Evolutionary conservation across 2,797 vertebrate species (phyloP).

Genomic region (Harpagifer antarcticus): DNA sequence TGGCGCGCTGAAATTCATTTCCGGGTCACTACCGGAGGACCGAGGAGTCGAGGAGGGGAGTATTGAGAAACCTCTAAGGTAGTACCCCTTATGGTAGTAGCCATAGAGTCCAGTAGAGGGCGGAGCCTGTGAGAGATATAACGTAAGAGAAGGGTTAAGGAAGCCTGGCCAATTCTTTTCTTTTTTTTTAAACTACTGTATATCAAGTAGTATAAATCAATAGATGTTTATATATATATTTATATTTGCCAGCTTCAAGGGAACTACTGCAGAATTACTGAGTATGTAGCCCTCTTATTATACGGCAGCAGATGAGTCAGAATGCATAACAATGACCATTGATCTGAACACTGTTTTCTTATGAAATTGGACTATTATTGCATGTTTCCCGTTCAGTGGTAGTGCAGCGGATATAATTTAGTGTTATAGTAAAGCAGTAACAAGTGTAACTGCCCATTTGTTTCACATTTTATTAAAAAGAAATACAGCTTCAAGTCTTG

Average conservation of each 20-base stretch:
- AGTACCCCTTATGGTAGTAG: too few relatives aligned
- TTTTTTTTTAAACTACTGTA: slow-evolving; percentile 20
- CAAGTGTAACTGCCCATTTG: neutral
- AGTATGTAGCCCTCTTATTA: neutral
- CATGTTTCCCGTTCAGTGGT: neutral
- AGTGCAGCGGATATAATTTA: neutral
- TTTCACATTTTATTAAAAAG: neutral
- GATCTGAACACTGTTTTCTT: neutral
- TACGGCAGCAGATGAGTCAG: slow-evolving; percentile 11
- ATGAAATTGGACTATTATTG: neutral
- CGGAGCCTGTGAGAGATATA: too few relatives aligned
- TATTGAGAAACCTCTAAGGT: too few relatives aligned
- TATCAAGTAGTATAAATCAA: slow-evolving; percentile 31
- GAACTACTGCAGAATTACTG: neutral
- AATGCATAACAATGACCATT: slow-evolving; percentile 7
- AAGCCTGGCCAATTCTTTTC: slow-evolving; percentile 15
- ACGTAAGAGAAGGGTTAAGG: too few relatives aligned
- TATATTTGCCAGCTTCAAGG: slow-evolving; percentile 27
- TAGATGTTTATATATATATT: slow-evolving; percentile 25
- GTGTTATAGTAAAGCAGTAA: neutral
- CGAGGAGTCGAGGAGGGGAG: too few relatives aligned
- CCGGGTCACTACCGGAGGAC: too few relatives aligned
- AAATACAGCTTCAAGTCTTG: neutral
- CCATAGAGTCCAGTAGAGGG: too few relatives aligned
- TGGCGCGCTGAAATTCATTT: too few relatives aligned